Percentiles rank a stretch among this genome's conserved stretches.
phyloP scores from a whole-genome alignment of 2,113 vertebrate genomes.

The Xenopus borealis region DNA sequence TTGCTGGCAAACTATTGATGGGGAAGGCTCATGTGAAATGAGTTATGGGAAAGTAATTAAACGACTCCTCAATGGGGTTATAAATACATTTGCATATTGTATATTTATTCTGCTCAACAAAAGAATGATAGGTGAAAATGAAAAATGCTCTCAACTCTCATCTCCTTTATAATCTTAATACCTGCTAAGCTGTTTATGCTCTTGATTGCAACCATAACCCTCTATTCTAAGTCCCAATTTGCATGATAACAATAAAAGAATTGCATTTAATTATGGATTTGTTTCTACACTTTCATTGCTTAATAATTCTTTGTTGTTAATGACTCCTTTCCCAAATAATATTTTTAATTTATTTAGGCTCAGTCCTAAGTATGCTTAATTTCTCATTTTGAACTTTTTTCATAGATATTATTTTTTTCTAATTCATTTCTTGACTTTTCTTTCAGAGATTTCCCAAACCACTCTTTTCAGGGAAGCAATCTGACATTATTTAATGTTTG shows the following conservation, averaged over 20 bases:
- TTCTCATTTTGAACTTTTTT: too few relatives aligned
- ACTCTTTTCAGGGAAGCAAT: too few relatives aligned
- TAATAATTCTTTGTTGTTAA: neutral
- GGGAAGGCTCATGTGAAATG: conserved; percentile 27
- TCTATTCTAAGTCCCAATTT: neutral
- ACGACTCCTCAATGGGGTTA: neutral
- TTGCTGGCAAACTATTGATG: conserved; percentile 17
- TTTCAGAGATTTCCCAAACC: too few relatives aligned
- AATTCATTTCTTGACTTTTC: too few relatives aligned
- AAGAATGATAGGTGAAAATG: conserved; percentile 8
- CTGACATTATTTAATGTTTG: too few relatives aligned
- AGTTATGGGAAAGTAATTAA: conserved; percentile 22
- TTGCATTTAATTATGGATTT: conserved; percentile 1
- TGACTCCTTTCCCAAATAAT: neutral
- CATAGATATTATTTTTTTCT: too few relatives aligned
- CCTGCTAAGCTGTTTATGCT: conserved; percentile 25
- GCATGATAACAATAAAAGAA: neutral
- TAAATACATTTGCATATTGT: neutral
- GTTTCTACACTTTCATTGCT: neutral
- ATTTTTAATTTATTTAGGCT: neutral
- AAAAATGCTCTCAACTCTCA: conserved; percentile 13
- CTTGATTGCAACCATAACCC: conserved; percentile 15
- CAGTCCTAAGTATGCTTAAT: neutral
- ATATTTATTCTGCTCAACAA: conserved; percentile 1
- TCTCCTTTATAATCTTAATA: conserved; percentile 36